Base-by-base conservation (phyloP, 1,140 invertebrate genomes). In the Lordiphosa mommai region DNA sequence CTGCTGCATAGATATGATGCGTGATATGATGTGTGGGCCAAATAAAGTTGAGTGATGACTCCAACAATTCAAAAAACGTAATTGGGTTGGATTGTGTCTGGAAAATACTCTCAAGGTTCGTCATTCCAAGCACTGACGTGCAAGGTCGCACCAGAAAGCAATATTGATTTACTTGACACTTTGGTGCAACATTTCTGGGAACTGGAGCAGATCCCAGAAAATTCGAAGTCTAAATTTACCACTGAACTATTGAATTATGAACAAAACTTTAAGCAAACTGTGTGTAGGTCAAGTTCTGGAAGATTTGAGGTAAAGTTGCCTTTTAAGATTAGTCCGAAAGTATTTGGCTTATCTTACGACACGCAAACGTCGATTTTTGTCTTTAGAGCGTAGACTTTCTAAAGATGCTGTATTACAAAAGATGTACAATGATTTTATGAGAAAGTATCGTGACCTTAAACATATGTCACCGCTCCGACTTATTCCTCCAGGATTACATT, bases 141-240 rank as follows among this genome's bases (percentile, higher is more conserved):
- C 6, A 13, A n/a, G n/a, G n/a, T n/a, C n/a, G 17, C 10, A 10
- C 3, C 0, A 12, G 23, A 34, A 29, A 29, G 16, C 16, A 3
- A 49, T 37, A 27, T 48, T 1, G 9, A 20, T 48, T 40, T 12
- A 38, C 17, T 53, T 12, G 27, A 58, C 17, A 17, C 23, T 27
- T 16, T 41, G 1, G 17, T 41, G 8, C 9, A 49, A n/a, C 7
- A 16, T 4, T 53, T 59, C 53, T 59, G 10, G 16, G 36, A 52
- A 14, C 20, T 32, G 16, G 16, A 52, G 38, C 20, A 40, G 5
- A 7, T 58, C 4, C 1, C 23, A 6, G 33, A 57, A 8, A 57
- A 20, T 10, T 12, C 12, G 36, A 51, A 29, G 10, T 4, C 13
- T 17, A 20, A n/a, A n/a, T n/a, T n/a, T 16, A 53, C 38, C 12